A percentile compares a stretch with the other conserved stretches of the same genome.
Evolutionary conservation across 2,113 vertebrate genomes (phyloP).

Genomic region (Petaurus breviceps): DNA sequence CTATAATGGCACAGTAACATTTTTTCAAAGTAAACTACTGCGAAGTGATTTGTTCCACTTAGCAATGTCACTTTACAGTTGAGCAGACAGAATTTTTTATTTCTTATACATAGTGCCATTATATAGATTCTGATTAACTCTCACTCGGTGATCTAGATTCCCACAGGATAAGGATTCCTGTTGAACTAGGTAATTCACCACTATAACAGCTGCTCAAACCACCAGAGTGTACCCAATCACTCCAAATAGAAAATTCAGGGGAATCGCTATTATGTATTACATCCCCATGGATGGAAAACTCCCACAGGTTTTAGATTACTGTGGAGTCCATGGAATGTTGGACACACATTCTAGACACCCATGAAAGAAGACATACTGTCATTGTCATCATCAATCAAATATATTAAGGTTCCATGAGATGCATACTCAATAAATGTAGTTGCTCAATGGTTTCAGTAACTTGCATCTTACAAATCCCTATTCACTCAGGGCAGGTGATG

Average conservation of each 20-base stretch:
- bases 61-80: not conserved
- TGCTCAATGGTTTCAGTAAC: conserved; percentile 63
- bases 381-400: conserved; percentile 56
- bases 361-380: not conserved
- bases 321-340: conserved; percentile 18
- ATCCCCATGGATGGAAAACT: conserved; percentile 19
- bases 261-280: conserved; percentile 47
- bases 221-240: conserved; percentile 38
- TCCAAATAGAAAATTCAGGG: conserved; percentile 56
- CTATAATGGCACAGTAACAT: not conserved
- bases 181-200: conserved; percentile 59
- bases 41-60: not conserved
- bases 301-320: conserved; percentile 24
- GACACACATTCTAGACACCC: not conserved
- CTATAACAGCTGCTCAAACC: conserved; percentile 56
- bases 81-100: not conserved
- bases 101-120: conserved; percentile 27
- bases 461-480: conserved; percentile 48
- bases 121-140: conserved; percentile 57
- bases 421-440: conserved; percentile 46
- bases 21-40: conserved; percentile 24
- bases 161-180: conserved; percentile 50
- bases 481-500: conserved; percentile 28
- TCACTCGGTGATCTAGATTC: conserved; percentile 53
- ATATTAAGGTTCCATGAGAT: conserved; percentile 21